Evolutionary conservation across 1,140 invertebrate genomes (phyloP).

Genomic region (Drosophila saltans): DNA sequence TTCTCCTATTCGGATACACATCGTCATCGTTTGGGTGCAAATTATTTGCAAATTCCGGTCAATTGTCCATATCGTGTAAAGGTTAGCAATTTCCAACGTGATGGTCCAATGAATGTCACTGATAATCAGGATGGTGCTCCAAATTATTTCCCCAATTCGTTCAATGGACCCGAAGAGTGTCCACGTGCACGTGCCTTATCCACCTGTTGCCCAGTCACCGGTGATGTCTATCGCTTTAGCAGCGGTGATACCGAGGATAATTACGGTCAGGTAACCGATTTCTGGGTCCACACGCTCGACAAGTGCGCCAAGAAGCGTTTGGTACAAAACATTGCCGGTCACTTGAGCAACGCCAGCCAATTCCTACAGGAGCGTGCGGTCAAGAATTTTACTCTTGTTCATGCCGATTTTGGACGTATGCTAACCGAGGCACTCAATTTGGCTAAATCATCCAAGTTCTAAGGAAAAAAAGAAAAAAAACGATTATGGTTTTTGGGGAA

Average conservation of each 20-base stretch:
- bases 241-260: constrained; percentile 93
- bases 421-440: constrained; percentile 86
- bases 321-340: constrained; percentile 91
- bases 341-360: constrained; percentile 90
- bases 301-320: constrained; percentile 89
- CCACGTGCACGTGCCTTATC: constrained; percentile 85
- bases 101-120: constrained; percentile 89
- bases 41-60: constrained; percentile 97
- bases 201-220: constrained; percentile 84
- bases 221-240: constrained; percentile 90
- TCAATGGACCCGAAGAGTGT: constrained; percentile 90
- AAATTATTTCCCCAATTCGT: constrained; percentile 98
- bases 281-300: constrained; percentile 92
- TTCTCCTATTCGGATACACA: constrained; percentile 98
- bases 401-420: constrained; percentile 87
- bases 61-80: constrained; percentile 93
- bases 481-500: not conserved
- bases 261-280: constrained; percentile 91
- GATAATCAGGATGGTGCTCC: constrained; percentile 91
- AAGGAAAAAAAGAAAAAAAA: constrained; percentile 37
- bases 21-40: constrained; percentile 95
- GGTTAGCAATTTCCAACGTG: constrained; percentile 92
- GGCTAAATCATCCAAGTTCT: constrained; percentile 85
- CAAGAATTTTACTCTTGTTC: constrained; percentile 89
- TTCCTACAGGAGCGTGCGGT: constrained; percentile 94